phyloP scores from a whole-genome alignment of 1,140 invertebrate species.

The Popillia japonica region DNA sequence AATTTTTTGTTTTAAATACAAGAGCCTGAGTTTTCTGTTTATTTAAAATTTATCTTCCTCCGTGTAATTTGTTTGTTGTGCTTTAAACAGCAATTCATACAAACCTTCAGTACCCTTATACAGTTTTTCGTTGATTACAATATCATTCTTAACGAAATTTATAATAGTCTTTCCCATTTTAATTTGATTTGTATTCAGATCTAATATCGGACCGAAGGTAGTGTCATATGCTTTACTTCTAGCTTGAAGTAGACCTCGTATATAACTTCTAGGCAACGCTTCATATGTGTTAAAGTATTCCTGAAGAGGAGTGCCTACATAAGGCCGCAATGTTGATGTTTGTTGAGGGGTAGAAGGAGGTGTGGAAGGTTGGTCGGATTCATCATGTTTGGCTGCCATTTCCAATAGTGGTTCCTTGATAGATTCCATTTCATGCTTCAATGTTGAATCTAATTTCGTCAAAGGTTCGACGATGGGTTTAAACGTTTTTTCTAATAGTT shows the following conservation, averaged over 20 bases:
- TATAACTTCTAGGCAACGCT: background rate
- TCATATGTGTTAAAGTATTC: background rate
- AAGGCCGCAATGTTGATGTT: background rate
- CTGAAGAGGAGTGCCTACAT: background rate
- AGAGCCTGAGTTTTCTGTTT: too few relatives aligned
- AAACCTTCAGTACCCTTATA: constrained; percentile 43
- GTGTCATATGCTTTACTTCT: background rate
- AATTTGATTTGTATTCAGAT: background rate
- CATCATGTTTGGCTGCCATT: background rate
- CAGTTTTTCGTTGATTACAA: background rate
- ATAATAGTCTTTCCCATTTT: background rate
- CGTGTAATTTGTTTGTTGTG: constrained; percentile 28
- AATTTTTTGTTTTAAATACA: too few relatives aligned
- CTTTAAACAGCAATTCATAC: constrained; percentile 44
- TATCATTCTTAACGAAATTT: background rate
- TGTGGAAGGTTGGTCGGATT: background rate
- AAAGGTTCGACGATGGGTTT: constrained; percentile 33
- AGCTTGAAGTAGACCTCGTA: background rate
- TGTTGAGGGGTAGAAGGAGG: background rate
- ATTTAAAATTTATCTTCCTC: constrained; percentile 43
- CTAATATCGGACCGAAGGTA: background rate
- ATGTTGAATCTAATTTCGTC: background rate
- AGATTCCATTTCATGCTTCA: background rate
- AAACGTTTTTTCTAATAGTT: constrained; percentile 20
- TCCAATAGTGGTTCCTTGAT: background rate